Percentiles rank a stretch among this genome's conserved stretches.
phyloP scores from a whole-genome alignment of 1,140 invertebrate species.

The Procambarus clarkii region DNA sequence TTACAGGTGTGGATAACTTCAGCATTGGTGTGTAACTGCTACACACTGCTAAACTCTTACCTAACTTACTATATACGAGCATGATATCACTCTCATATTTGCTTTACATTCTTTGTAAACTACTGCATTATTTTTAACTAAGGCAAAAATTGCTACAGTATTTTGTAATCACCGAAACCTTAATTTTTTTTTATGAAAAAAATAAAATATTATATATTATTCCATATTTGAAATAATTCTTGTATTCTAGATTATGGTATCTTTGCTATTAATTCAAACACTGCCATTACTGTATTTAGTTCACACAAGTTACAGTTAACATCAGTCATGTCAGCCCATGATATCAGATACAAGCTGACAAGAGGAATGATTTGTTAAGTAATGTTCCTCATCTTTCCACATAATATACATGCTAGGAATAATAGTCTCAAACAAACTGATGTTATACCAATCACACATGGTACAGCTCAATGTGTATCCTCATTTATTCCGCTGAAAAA shows the following conservation, averaged over 20 bases:
- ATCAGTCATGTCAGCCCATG: not conserved
- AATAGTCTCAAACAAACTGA: not conserved
- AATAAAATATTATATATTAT: not conserved
- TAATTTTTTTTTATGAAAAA: not conserved
- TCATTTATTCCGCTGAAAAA: not conserved
- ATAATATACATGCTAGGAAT: not conserved
- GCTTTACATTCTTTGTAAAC: not conserved
- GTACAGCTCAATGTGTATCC: not conserved
- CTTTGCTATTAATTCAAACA: not conserved
- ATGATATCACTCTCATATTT: not conserved
- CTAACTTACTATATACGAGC: not conserved
- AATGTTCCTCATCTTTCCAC: not conserved
- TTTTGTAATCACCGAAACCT: not conserved
- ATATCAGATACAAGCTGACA: not conserved
- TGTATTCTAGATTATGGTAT: not conserved
- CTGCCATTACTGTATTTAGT: not conserved
- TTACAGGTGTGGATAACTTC: constrained; percentile 13
- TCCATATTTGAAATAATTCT: not conserved
- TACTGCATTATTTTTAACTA: not conserved
- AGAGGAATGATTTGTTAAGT: not conserved
- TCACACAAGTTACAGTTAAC: constrained; percentile 8
- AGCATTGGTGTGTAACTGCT: constrained; percentile 4
- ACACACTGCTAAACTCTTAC: not conserved
- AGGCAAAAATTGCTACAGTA: not conserved
- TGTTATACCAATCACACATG: not conserved